These are phyloP conservation scores for Rhimphoctona megacephalus DNA, from an alignment of 2,888 invertebrate species.

Conservation along the genomic window DNA sequence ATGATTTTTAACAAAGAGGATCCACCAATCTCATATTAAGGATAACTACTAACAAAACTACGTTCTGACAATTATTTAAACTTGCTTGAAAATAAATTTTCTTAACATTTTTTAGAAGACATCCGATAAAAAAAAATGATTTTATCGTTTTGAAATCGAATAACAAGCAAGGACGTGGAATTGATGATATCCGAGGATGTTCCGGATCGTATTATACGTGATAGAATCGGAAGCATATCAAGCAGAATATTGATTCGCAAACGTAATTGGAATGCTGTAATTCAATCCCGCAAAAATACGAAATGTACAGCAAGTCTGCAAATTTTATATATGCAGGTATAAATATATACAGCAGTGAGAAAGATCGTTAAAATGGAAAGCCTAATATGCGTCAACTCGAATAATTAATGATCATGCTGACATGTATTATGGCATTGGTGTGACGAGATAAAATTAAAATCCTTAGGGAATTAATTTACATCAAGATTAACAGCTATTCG, in stretches of 20 bases:
- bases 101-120: too few relatives aligned
- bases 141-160: neutral
- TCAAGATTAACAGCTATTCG: conserved; percentile 24
- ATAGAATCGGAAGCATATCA: conserved; percentile 8
- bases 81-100: neutral
- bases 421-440: conserved; percentile 22
- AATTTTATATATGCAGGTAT: neutral
- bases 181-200: neutral
- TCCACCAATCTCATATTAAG: neutral
- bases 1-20: neutral
- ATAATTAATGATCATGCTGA: conserved; percentile 31
- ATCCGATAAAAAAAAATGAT: neutral
- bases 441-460: conserved; percentile 13
- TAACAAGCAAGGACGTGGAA: neutral
- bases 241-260: conserved; percentile 32
- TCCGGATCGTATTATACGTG: conserved; percentile 23
- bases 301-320: neutral
- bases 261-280: conserved; percentile 37
- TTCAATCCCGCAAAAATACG: conserved; percentile 30
- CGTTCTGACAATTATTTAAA: neutral
- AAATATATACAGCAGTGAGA: neutral
- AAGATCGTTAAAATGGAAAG: conserved; percentile 16
- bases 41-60: neutral
- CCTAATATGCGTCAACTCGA: conserved; percentile 5
- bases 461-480: conserved; percentile 38